phyloP scores from a whole-genome alignment of 2,888 invertebrate species.

The Lycia hirtaria region DNA sequence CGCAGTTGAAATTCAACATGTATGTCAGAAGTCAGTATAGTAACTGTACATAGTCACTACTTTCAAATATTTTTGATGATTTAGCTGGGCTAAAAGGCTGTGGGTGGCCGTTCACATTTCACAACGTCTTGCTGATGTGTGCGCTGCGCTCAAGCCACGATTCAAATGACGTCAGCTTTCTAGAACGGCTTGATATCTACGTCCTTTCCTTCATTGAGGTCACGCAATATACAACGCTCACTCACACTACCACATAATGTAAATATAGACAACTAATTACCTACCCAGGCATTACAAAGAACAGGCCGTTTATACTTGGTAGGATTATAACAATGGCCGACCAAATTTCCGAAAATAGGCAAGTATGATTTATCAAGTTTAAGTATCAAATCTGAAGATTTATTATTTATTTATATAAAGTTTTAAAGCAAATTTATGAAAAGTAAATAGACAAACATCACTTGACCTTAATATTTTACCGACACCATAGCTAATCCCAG shows the following conservation, averaged over 20 bases:
- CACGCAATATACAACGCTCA: constrained; percentile 70
- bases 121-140: constrained; percentile 75
- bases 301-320: constrained; percentile 56
- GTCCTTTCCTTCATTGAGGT: constrained; percentile 77
- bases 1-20: constrained; percentile 76
- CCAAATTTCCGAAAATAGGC: constrained; percentile 10
- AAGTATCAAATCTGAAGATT: not conserved
- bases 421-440: too few species aligned
- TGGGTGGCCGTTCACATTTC: constrained; percentile 85
- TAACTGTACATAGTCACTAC: constrained; percentile 82
- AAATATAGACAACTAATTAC: constrained; percentile 39
- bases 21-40: constrained; percentile 78
- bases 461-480: constrained; percentile 1
- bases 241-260: constrained; percentile 70
- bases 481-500: constrained; percentile 9
- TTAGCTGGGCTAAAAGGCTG: constrained; percentile 72
- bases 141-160: constrained; percentile 71
- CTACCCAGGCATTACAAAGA: constrained; percentile 38
- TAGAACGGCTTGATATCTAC: constrained; percentile 75
- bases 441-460: too few species aligned
- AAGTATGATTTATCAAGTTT: not conserved
- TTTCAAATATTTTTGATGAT: constrained; percentile 77
- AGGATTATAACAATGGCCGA: constrained; percentile 50
- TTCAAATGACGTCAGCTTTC: constrained; percentile 82
- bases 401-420: too few species aligned